phyloP scores from a whole-genome alignment of 2,113 vertebrate genomes.

The Chionis minor region DNA sequence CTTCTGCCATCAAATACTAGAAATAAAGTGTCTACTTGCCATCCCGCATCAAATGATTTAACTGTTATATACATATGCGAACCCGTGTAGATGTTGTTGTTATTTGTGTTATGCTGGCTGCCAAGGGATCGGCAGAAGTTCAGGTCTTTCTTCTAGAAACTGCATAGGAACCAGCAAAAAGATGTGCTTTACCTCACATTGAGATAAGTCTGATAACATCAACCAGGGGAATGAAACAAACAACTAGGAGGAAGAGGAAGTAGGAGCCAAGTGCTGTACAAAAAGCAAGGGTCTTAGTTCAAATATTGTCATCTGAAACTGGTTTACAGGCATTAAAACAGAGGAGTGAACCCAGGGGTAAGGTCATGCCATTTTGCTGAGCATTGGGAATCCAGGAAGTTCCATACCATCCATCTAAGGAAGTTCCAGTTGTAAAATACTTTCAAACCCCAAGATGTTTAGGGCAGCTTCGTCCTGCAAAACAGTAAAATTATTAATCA shows the following conservation, averaged over 20 bases:
- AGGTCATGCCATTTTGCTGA: constrained; percentile 13
- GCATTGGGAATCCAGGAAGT: constrained; percentile 26
- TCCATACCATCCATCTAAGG: constrained; percentile 38
- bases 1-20: neutral
- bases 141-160: constrained; percentile 13
- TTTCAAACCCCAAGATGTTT: constrained; percentile 36
- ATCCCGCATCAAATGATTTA: neutral
- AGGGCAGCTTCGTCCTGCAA: constrained; percentile 38
- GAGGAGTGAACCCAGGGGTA: neutral
- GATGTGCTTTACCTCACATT: neutral
- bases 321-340: constrained; percentile 12
- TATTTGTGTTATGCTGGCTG: neutral
- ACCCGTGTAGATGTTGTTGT: neutral
- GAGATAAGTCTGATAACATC: neutral
- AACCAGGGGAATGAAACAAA: neutral
- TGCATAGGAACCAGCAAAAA: neutral
- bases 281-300: constrained; percentile 4
- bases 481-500: constrained; percentile 71
- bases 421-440: constrained; percentile 57
- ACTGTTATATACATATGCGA: neutral
- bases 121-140: neutral
- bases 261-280: neutral
- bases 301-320: constrained; percentile 22
- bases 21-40: neutral
- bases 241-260: neutral